Conservation (phyloP, 2,888 invertebrate genomes). For the Siphonodentalium dalli region DNA sequence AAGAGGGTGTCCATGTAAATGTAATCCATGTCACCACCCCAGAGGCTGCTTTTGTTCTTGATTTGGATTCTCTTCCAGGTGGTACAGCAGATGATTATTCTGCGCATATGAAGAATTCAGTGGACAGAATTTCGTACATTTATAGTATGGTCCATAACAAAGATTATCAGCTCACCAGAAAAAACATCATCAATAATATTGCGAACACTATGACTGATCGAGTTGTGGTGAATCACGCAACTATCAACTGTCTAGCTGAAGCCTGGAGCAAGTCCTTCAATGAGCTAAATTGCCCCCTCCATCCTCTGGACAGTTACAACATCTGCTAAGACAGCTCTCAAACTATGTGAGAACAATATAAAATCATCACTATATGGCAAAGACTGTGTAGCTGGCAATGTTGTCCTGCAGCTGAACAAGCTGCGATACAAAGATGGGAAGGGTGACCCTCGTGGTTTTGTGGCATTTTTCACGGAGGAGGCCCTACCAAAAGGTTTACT, state of each 20-base stretch:
- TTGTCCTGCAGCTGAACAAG: constrained; percentile 26
- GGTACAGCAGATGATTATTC: constrained; percentile 28
- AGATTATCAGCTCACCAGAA: constrained; percentile 3
- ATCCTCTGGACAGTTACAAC: constrained; percentile 14
- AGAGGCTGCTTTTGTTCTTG: constrained; percentile 12
- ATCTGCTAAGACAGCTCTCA: constrained; percentile 9
- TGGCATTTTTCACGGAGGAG: constrained; percentile 13
- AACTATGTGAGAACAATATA: not conserved
- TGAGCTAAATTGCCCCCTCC: constrained; percentile 24
- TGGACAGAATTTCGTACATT: constrained; percentile 15
- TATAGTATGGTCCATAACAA: constrained; percentile 6
- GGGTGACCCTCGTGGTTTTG: constrained; percentile 26
- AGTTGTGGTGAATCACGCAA: constrained; percentile 15
- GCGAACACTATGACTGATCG: constrained; percentile 22
- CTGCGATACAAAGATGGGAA: constrained; percentile 25
- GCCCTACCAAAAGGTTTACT: constrained; percentile 17
- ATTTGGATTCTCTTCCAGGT: constrained; percentile 26
- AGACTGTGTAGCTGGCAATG: constrained; percentile 23
- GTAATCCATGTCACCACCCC: constrained; percentile 19
- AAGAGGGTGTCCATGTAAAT: no score
- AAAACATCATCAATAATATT: constrained; percentile 15
- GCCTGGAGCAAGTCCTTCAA: constrained; percentile 20
- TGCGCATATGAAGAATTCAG: constrained; percentile 13
- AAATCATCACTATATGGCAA: constrained; percentile 18
- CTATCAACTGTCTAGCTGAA: not conserved